Percentiles rank a stretch among this genome's conserved stretches.
These are phyloP conservation scores for Macaria notata DNA, from an alignment of 2,888 invertebrate species.

Conservation along the genomic window DNA sequence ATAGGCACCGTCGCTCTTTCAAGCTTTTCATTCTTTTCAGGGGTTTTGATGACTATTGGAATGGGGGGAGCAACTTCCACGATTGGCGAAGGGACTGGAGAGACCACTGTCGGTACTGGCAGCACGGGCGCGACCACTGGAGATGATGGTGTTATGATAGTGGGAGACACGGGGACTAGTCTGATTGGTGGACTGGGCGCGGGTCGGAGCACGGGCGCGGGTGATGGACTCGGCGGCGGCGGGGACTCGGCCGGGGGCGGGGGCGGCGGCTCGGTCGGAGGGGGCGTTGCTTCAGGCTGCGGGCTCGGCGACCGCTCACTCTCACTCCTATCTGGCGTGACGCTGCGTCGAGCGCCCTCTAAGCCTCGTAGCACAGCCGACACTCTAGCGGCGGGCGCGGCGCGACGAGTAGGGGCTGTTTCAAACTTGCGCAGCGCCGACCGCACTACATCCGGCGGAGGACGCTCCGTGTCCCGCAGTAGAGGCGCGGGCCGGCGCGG, in stretches of 20 bases:
- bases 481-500: constrained; percentile 74
- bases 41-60: no score
- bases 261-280: constrained; percentile 41
- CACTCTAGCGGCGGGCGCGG: constrained; percentile 76
- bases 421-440: constrained; percentile 94
- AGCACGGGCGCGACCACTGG: constrained; percentile 73
- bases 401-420: constrained; percentile 81
- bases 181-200: background rate
- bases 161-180: background rate
- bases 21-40: no score
- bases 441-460: constrained; percentile 94
- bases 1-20: no score
- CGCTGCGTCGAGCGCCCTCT: constrained; percentile 54
- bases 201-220: background rate
- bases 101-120: no score
- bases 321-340: constrained; percentile 56
- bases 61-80: no score
- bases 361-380: constrained; percentile 65
- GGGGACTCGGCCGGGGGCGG: constrained; percentile 60
- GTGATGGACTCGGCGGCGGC: constrained; percentile 27
- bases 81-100: no score
- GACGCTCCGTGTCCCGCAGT: constrained; percentile 80
- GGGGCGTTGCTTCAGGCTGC: constrained; percentile 49
- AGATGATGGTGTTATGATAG: constrained; percentile 46
- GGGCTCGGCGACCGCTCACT: constrained; percentile 73